Percentiles rank a stretch among this genome's conserved stretches.
Evolutionary conservation across 1,140 invertebrate genomes (phyloP).

Genomic region (Pogonus chalceus): DNA sequence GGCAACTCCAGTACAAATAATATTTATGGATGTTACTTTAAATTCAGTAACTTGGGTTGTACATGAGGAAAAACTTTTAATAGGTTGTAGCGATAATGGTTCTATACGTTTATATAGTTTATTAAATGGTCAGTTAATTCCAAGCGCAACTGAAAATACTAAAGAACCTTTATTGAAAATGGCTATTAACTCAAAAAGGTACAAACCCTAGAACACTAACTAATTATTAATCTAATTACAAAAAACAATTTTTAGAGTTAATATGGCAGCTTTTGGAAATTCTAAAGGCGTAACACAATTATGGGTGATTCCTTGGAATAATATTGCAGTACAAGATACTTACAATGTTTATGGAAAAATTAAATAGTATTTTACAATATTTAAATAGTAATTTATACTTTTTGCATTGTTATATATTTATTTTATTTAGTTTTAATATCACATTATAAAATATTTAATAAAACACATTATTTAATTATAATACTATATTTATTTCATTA

Average conservation of each 20-base stretch:
- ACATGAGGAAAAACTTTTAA: conserved; percentile 27
- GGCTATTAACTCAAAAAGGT: conserved; percentile 18
- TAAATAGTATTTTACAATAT: too few species aligned
- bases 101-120: conserved; percentile 26
- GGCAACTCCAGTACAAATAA: conserved; percentile 29
- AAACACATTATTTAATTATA: too few species aligned
- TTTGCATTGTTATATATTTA: too few species aligned
- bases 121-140: conserved; percentile 20
- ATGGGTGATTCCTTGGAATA: conserved; percentile 27
- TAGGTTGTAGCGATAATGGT: conserved; percentile 22
- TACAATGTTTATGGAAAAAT: conserved; percentile 2
- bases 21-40: conserved; percentile 22
- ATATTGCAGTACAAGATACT: background rate
- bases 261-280: conserved; percentile 25
- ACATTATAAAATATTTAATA: too few species aligned
- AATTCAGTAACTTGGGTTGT: conserved; percentile 24
- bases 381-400: too few species aligned
- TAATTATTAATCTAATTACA: background rate
- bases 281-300: conserved; percentile 26
- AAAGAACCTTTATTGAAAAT: conserved; percentile 16
- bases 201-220: background rate
- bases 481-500: too few species aligned
- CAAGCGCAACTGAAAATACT: conserved; percentile 15
- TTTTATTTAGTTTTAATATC: too few species aligned
- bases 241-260: conserved; percentile 18